These are phyloP conservation scores for Vidua chalybeata DNA, from an alignment of 2,113 vertebrate genomes.

Conservation along the genomic window DNA sequence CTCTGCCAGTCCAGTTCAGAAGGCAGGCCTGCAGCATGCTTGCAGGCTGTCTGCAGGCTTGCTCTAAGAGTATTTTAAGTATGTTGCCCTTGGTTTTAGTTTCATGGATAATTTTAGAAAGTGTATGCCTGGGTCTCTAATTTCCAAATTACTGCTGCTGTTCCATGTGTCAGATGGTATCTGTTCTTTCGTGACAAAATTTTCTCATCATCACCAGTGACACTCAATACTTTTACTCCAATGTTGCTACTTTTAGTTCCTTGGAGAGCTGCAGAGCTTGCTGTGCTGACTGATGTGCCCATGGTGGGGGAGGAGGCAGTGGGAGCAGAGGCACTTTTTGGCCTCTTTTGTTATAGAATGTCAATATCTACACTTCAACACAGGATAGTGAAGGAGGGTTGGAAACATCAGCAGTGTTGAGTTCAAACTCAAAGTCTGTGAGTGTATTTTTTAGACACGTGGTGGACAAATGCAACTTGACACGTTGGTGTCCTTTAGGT, in stretches of 20 bases:
- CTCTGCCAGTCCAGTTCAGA: neutral
- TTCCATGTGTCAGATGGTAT: conserved; percentile 45
- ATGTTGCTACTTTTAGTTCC: conserved; percentile 38
- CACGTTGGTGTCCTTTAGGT: neutral
- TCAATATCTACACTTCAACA: neutral
- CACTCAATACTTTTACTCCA: conserved; percentile 35
- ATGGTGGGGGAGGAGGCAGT: neutral
- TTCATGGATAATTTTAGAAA: conserved; percentile 72
- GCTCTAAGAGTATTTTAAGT: conserved; percentile 32
- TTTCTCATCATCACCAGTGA: conserved; percentile 32
- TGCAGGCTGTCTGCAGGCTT: neutral
- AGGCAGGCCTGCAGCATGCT: neutral
- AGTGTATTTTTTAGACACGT: neutral
- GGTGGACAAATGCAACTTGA: neutral
- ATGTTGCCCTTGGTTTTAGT: conserved; percentile 62
- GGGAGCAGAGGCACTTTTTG: neutral
- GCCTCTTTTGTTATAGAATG: neutral
- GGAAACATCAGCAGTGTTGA: neutral
- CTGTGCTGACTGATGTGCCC: neutral
- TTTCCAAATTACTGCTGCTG: conserved; percentile 55
- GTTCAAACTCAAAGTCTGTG: neutral
- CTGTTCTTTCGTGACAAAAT: conserved; percentile 33
- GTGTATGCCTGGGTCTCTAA: conserved; percentile 57
- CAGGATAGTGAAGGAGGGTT: neutral
- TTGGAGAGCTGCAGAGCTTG: neutral